Percentiles rank a stretch among this genome's conserved stretches.
Conservation (phyloP, 2,888 invertebrate genomes). For the Trachelus stipa region DNA sequence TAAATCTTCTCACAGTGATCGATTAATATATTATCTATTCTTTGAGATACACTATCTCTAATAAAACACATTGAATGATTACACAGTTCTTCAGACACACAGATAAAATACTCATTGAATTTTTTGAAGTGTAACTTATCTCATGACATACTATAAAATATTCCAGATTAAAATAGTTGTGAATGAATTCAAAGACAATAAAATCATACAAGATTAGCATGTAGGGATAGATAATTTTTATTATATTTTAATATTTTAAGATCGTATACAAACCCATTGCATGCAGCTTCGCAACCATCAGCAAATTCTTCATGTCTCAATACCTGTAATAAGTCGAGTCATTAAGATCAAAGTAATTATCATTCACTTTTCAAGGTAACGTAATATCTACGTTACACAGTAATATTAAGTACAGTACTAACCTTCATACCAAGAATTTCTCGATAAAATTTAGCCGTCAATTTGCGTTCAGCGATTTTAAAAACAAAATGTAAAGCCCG, state of each 20-base stretch:
- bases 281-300: conserved; percentile 96
- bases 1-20: not conserved
- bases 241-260: not conserved
- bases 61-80: not conserved
- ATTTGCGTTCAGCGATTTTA: conserved; percentile 90
- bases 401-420: conserved; percentile 46
- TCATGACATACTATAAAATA: not conserved
- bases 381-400: conserved; percentile 9
- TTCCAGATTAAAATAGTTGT: not conserved
- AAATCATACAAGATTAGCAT: not conserved
- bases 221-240: not conserved
- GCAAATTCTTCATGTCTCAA: conserved; percentile 97
- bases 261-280: conserved; percentile 85
- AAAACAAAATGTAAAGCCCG: conserved; percentile 96
- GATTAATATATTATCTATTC: not conserved
- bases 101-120: not conserved
- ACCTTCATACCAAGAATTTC: conserved; percentile 96
- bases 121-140: not conserved
- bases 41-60: not conserved
- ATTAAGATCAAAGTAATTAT: conserved; percentile 13
- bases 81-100: not conserved
- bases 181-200: not conserved
- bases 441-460: conserved; percentile 88
- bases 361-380: conserved; percentile 30
- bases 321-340: conserved; percentile 71